Evolutionary conservation across 2,113 vertebrate genomes (phyloP), one percentile per base, ranked within the genome.

Genomic region (Callocephalon fimbriatum): DNA sequence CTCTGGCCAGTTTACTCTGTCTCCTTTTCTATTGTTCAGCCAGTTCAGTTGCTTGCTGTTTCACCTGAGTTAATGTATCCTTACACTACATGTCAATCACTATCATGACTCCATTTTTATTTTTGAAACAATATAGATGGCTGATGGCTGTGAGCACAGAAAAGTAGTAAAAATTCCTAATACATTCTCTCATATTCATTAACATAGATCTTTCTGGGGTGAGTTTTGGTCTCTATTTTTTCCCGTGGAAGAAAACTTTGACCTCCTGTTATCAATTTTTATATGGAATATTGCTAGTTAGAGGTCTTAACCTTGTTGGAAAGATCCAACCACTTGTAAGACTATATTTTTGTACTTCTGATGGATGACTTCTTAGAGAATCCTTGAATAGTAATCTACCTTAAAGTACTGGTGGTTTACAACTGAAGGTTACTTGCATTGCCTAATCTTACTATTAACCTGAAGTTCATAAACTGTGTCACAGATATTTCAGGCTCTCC

Each of bases 241-340:
- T 58, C 42, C 11, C 19, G 71, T 47, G 37, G 71, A 88, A 91
- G 78, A 92, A 94, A 87, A 92, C 47, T 88, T 91, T 56, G 81
- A 68, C 56, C 37, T 97, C 20, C 65, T 96, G 86, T 91, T 96
- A 88, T 51, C 85, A 95, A 87, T 97, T 97, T 97, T 96, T 77
- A 84, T 80, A 48, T 0, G 32, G 59, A 94, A 79, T 95, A 94
- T 94, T 81, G 31, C 14, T 35, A 93, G 42, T 82, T 82, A 93
- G 47, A 76, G 90, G 61, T 90, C 86, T 37, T 97, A 95, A 97
- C 93, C 96, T 94, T 97, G 86, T 91, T 85, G 95, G 86, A 90
- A 84, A 81, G 78, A 92, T 95, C 66, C 78, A 95, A 59, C 45
- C 47, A 58, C 50, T 88, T 93, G 44, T 93, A 91, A 95, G 86